Evolutionary conservation across 1,140 invertebrate species (phyloP).

Genomic region (Latrodectus geometricus): DNA sequence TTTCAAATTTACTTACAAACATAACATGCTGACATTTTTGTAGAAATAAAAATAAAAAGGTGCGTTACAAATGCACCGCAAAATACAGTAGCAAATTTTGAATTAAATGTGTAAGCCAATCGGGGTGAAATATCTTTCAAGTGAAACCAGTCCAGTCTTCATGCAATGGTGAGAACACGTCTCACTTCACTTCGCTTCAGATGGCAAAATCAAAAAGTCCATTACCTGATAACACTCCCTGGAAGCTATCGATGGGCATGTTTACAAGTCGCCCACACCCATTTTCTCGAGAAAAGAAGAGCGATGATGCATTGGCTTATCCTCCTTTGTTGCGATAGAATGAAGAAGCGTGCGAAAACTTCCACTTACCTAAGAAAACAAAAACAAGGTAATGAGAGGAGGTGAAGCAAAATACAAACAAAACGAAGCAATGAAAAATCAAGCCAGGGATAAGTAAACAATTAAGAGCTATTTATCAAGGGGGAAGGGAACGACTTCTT

Average conservation of each 20-base stretch:
- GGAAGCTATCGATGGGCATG: neutral
- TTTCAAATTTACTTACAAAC: too few species aligned
- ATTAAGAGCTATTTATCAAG: constrained; percentile 54
- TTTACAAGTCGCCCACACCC: neutral
- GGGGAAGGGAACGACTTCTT: neutral
- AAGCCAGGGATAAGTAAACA: constrained; percentile 42
- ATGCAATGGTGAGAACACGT: too few species aligned
- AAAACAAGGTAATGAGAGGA: constrained; percentile 42
- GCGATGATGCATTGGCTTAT: constrained; percentile 3
- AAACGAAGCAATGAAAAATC: constrained; percentile 5
- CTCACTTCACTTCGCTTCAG: too few species aligned
- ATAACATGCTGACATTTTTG: too few species aligned
- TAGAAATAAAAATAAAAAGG: too few species aligned
- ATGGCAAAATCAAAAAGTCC: neutral
- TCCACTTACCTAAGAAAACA: constrained; percentile 55
- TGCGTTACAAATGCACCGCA: too few species aligned
- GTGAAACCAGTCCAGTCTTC: too few species aligned
- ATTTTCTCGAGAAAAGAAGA: neutral
- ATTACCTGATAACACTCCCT: neutral
- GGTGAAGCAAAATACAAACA: constrained; percentile 5
- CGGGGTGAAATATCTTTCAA: too few species aligned
- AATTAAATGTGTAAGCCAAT: too few species aligned
- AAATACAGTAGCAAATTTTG: too few species aligned
- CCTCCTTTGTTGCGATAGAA: constrained; percentile 26
- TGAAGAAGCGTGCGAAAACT: constrained; percentile 45